Base-by-base conservation (phyloP, 2,113 vertebrate species). In the Petrocephalus zakoni region DNA sequence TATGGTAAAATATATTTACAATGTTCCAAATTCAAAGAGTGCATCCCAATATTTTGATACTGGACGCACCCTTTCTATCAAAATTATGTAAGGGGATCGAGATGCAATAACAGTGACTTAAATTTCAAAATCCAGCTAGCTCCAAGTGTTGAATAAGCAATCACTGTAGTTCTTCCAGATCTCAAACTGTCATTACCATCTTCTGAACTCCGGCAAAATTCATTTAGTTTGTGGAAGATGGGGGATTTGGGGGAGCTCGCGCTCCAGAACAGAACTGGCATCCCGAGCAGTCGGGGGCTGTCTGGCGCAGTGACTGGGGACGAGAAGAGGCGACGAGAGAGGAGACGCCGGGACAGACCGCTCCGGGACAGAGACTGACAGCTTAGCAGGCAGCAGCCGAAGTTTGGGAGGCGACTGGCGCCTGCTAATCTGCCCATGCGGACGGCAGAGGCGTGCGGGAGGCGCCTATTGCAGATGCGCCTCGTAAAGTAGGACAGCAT, bases 341-440 rank as follows among this genome's bases (percentile, higher is more conserved):
- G 85, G 55, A 90, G 89, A 82, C 86, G 89, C 72, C 7, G 85
- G n/a, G n/a, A n/a, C n/a, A n/a, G 89, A 94, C 90, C 91, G 90
- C 92, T 90, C 90, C 34, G 90, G 47, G 56, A 90, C 91, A 85
- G 29, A 91, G 91, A 93, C 87, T 92, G 94, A 92, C 92, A 92
- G 92, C 85, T 87, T 87, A 88, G 55, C 90, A 91, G 93, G 90
- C 88, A 93, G 90, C 15, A 88, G 91, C 91, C 91, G 92, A 91
- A 90, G 92, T 61, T 91, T 91, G 84, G 92, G 89, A 91, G 87
- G 37, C 90, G 34, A 89, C 88, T 87, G 88, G 90, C 92, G 92
- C 91, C 56, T 53, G 89, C 89, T 92, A 90, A 93, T 93, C 92
- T 92, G 81, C 88, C 88, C 87, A 90, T 87, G 91, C 92, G 86